phyloP scores from a whole-genome alignment of 1,140 invertebrate genomes.

The Apis cerana region DNA sequence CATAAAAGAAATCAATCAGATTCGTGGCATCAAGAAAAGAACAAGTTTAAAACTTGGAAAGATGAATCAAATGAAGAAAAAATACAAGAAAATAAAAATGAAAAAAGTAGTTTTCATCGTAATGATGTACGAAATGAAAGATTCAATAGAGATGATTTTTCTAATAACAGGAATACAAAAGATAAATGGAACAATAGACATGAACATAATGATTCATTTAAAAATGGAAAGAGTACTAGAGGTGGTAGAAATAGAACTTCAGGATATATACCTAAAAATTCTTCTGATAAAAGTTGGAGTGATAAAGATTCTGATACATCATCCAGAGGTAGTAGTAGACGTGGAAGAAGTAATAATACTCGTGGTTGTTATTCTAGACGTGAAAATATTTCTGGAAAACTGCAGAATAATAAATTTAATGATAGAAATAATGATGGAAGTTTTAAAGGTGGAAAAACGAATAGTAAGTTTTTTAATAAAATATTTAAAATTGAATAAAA shows the following conservation, averaged over 20 bases:
- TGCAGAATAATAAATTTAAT: constrained; percentile 29
- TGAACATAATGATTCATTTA: constrained; percentile 46
- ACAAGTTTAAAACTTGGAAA: constrained; percentile 62
- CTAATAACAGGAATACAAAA: constrained; percentile 57
- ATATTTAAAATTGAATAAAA: background rate
- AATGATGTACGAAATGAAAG: constrained; percentile 55
- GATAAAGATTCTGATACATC: constrained; percentile 73
- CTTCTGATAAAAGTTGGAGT: constrained; percentile 62
- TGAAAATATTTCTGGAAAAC: constrained; percentile 20
- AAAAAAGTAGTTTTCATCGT: constrained; percentile 55
- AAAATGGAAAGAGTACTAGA: constrained; percentile 56
- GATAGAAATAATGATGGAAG: constrained; percentile 32
- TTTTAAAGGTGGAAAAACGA: constrained; percentile 41
- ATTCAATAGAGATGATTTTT: constrained; percentile 53
- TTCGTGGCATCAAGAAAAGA: constrained; percentile 43
- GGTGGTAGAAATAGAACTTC: constrained; percentile 42
- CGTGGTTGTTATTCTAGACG: constrained; percentile 42
- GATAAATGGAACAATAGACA: constrained; percentile 52
- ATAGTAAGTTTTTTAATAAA: constrained; percentile 13
- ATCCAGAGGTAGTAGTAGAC: constrained; percentile 53
- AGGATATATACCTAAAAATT: constrained; percentile 41
- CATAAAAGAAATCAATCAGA: constrained; percentile 42
- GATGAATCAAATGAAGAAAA: constrained; percentile 71
- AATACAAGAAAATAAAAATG: constrained; percentile 62
- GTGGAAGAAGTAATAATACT: constrained; percentile 50